A percentile compares a stretch with the other conserved stretches of the same genome.
phyloP scores from a whole-genome alignment of 2,888 invertebrate genomes.

The Lamellibrachia satsuma region DNA sequence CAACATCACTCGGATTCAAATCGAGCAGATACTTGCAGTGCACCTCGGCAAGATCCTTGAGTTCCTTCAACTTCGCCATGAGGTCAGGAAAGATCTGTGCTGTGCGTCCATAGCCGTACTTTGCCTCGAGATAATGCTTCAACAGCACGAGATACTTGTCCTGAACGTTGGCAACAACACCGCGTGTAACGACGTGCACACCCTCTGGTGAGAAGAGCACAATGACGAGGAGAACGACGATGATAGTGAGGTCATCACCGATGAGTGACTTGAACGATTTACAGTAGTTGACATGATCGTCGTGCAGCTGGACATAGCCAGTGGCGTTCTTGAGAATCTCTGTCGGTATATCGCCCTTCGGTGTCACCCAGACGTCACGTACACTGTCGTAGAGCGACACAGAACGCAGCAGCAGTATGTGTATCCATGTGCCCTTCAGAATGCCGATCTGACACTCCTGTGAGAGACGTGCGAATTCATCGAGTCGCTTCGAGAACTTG shows the following conservation, averaged over 20 bases:
- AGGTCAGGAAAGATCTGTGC: constrained; percentile 65
- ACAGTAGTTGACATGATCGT: constrained; percentile 60
- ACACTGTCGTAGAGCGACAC: constrained; percentile 91
- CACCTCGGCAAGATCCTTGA: constrained; percentile 87
- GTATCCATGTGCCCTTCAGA: constrained; percentile 76
- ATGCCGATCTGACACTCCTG: constrained; percentile 91
- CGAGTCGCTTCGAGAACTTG: constrained; percentile 72
- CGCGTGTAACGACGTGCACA: constrained; percentile 70
- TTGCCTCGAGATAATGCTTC: constrained; percentile 63
- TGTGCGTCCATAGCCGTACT: constrained; percentile 51
- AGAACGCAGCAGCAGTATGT: constrained; percentile 83
- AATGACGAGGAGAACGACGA: constrained; percentile 90
- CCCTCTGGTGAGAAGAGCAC: constrained; percentile 87
- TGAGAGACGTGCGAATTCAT: constrained; percentile 89
- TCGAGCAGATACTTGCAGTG: constrained; percentile 92
- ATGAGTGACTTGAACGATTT: constrained; percentile 57
- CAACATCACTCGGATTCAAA: constrained; percentile 89
- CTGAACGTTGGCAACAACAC: constrained; percentile 55
- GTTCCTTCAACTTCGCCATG: constrained; percentile 87
- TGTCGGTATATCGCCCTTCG: constrained; percentile 78
- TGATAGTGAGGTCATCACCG: constrained; percentile 87
- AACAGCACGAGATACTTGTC: constrained; percentile 67
- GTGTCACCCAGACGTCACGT: constrained; percentile 84
- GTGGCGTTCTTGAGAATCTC: constrained; percentile 91
- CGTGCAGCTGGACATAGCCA: constrained; percentile 59